A percentile compares a stretch with the other conserved stretches of the same genome.
phyloP scores from a whole-genome alignment of 1,140 invertebrate genomes.

The Cherax destructor region DNA sequence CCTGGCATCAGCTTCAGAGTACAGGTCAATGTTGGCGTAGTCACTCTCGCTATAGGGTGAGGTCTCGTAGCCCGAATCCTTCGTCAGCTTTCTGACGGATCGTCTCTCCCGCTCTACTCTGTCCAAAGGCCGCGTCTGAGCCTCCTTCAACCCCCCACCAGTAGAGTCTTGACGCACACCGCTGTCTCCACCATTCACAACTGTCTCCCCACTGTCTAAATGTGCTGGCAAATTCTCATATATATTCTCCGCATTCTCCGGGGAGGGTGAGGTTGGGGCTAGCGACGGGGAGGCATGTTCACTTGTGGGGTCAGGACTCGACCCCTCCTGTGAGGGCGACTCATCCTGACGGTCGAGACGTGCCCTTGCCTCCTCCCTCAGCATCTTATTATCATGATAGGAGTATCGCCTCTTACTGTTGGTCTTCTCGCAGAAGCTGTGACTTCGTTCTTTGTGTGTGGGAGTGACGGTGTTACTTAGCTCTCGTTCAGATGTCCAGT shows the following conservation, averaged over 20 bases:
- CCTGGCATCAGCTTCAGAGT: conserved; percentile 40
- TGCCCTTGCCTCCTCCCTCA: conserved; percentile 64
- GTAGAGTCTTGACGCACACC: neutral
- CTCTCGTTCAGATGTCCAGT: conserved; percentile 65
- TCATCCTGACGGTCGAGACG: conserved; percentile 36
- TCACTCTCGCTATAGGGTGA: conserved; percentile 73
- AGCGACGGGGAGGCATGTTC: neutral
- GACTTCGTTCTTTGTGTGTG: conserved; percentile 72
- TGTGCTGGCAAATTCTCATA: conserved; percentile 72
- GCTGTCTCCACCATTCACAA: neutral
- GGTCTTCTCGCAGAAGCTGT: conserved; percentile 74
- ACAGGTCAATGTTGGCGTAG: conserved; percentile 73
- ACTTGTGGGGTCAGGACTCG: neutral
- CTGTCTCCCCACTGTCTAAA: conserved; percentile 35
- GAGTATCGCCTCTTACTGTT: conserved; percentile 70
- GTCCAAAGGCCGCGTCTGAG: conserved; percentile 50
- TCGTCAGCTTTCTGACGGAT: conserved; percentile 74
- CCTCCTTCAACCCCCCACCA: conserved; percentile 8
- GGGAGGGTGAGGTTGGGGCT: conserved; percentile 10
- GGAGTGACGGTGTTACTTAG: conserved; percentile 44
- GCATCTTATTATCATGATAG: conserved; percentile 70
- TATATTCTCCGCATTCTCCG: conserved; percentile 64
- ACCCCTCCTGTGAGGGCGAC: conserved; percentile 20
- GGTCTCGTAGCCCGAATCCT: conserved; percentile 75
- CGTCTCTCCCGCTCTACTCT: conserved; percentile 72